phyloP scores from a whole-genome alignment of 64 coral and sea anemone genomes.

The Hydrozoanthus tunicans region DNA sequence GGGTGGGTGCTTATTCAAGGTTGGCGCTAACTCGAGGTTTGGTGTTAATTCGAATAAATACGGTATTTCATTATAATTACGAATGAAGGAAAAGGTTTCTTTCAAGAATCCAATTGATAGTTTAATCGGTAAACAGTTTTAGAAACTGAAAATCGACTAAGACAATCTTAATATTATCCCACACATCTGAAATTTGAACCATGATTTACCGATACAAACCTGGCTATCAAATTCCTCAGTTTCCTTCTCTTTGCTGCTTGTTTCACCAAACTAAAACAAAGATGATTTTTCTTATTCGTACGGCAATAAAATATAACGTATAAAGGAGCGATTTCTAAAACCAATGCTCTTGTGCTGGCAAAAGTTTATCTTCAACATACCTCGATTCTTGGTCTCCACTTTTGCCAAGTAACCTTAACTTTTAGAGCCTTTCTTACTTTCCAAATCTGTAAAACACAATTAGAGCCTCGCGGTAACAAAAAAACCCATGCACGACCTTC shows the following conservation, averaged over 20 bases:
- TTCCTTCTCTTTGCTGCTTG: slow-evolving; percentile 83
- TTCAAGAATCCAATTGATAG: no score
- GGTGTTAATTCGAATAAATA: no score
- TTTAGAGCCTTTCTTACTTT: slow-evolving; percentile 51
- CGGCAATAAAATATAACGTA: not conserved
- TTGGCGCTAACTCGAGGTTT: no score
- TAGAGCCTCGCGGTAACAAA: no score
- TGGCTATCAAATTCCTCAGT: slow-evolving; percentile 94
- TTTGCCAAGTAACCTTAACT: slow-evolving; percentile 21
- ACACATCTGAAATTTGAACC: not conserved
- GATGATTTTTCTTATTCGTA: no score
- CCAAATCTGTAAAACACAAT: slow-evolving; percentile 23
- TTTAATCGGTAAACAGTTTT: no score
- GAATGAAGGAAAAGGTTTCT: no score
- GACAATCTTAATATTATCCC: not conserved
- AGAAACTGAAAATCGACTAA: no score
- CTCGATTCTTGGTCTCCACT: slow-evolving; percentile 43
- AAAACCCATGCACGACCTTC: no score
- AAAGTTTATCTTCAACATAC: not conserved
- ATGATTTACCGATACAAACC: slow-evolving; percentile 42
- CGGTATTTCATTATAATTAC: no score
- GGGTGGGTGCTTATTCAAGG: no score
- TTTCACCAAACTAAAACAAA: slow-evolving; percentile 76
- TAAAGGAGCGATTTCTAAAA: not conserved
- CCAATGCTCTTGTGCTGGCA: not conserved